Evolutionary conservation across 2,113 vertebrate species (phyloP).

Genomic region (Leptodactylus fuscus): DNA sequence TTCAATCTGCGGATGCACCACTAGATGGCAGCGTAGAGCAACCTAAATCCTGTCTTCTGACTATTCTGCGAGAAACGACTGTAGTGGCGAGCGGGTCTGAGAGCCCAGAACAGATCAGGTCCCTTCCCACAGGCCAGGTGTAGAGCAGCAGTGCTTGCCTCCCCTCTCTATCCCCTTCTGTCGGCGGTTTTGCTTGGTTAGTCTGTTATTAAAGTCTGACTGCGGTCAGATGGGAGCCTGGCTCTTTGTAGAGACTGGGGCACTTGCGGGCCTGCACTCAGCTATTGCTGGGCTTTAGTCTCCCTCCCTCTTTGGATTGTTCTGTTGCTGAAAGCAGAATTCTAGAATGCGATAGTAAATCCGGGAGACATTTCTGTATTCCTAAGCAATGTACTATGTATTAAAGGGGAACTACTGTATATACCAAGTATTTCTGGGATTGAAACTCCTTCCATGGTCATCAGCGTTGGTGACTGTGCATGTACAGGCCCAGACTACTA

Average conservation of each 20-base stretch:
- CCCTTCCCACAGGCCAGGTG: slow-evolving; percentile 59
- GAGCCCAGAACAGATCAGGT: neutral
- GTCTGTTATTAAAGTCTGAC: slow-evolving; percentile 66
- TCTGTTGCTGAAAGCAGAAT: too few relatives aligned
- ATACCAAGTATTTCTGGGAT: neutral
- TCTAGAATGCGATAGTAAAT: neutral
- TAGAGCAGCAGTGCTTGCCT: slow-evolving; percentile 44
- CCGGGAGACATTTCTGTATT: neutral
- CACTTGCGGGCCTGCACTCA: neutral
- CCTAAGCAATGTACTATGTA: neutral
- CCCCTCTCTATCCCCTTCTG: slow-evolving; percentile 59
- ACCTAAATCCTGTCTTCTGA: slow-evolving; percentile 60
- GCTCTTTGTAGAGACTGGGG: slow-evolving; percentile 45
- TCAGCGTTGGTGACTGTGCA: too few relatives aligned
- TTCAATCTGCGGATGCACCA: slow-evolving; percentile 60
- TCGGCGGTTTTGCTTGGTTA: slow-evolving; percentile 66
- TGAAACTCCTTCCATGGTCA: too few relatives aligned
- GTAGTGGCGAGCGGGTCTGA: slow-evolving; percentile 31
- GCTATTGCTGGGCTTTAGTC: neutral
- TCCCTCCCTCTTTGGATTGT: neutral
- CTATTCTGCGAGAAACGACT: neutral
- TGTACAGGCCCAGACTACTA: too few relatives aligned
- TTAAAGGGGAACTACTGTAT: neutral
- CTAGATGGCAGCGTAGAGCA: slow-evolving; percentile 74
- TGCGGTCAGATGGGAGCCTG: slow-evolving; percentile 61